Evolutionary conservation across 2,113 vertebrate genomes (phyloP), one percentile per base, ranked within the genome.

Genomic region (Mirza zaza): DNA sequence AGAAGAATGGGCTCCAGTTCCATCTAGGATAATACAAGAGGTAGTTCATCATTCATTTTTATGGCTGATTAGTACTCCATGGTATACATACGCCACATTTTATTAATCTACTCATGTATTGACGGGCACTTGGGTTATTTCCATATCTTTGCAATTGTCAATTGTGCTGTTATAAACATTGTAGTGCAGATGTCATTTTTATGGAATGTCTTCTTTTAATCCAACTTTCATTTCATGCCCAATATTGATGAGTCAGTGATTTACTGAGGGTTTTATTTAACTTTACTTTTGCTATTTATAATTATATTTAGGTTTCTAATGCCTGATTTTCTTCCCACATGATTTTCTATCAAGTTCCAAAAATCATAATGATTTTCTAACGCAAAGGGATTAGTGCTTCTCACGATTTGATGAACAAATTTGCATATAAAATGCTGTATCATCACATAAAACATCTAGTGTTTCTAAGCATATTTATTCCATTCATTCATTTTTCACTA

Each of bases 311-410:
- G 48, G 32, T 65, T 63, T 63, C 27, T 73, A 55, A 81, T 57
- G n/a, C 10, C 55, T 91, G 25, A 65, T 73, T 73, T 91, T 81
- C 32, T 29, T 25, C 61, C 13, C 52, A 42, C 57, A 25, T 32
- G 13, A 48, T 81, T 82, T 20, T 42, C 73, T 71, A 52, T 57
- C 36, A 65, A 81, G 36, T 75, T 81, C 67, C 65, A 82, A n/a
- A 95, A 97, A 98, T 98, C 95, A 96, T 96, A 97, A 97, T 98
- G 93, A 96, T 97, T 98, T 98, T 97, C 85, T 94, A 97, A 81
- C 97, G 97, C 90, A 97, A 97, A 96, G 75, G 88, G 36, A 48
- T 97, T 97, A 97, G 59, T 87, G 97, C 79, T 95, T 98, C 76
- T 94, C 50, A 25, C 84, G 42, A 90, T 96, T 76, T 88, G 65